phyloP scores from a whole-genome alignment of 2,797 vertebrate genomes.

The Decapterus maruadsi region DNA sequence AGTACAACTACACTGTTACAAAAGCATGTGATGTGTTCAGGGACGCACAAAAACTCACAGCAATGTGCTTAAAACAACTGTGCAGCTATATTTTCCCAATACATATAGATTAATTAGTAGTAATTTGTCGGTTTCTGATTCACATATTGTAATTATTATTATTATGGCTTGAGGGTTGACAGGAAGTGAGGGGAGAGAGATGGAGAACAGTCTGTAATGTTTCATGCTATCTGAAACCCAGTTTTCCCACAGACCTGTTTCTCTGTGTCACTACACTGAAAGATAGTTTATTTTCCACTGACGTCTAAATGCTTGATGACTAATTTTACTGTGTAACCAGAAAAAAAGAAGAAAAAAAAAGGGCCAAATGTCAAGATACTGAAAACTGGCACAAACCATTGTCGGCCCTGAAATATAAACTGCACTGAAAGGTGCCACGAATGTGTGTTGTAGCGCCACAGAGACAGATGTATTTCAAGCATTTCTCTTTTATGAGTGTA shows the following conservation, averaged over 20 bases:
- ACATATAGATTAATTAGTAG: not conserved
- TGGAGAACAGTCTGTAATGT: not conserved
- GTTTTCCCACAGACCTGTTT: not conserved
- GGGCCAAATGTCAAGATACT: not conserved
- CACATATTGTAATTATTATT: too few relatives aligned
- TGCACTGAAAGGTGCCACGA: slow-evolving; percentile 11
- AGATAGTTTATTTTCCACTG: not conserved
- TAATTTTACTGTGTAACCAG: too few relatives aligned
- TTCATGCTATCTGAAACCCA: not conserved
- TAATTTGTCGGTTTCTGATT: too few relatives aligned
- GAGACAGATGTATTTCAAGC: slow-evolving; percentile 54
- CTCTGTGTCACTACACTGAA: not conserved
- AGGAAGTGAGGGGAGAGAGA: not conserved
- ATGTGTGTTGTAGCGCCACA: slow-evolving; percentile 14
- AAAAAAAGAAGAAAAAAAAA: too few relatives aligned
- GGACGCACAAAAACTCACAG: slow-evolving; percentile 45
- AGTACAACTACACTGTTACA: slow-evolving; percentile 60
- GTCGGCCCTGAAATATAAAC: not conserved
- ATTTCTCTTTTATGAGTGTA: slow-evolving; percentile 71
- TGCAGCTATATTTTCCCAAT: not conserved
- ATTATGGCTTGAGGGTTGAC: not conserved
- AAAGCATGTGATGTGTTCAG: slow-evolving; percentile 47
- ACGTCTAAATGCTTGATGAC: not conserved
- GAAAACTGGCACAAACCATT: not conserved
- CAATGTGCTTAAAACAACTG: slow-evolving; percentile 9